Conservation (phyloP, 2,888 invertebrate species). For the Synanthedon vespiformis region DNA sequence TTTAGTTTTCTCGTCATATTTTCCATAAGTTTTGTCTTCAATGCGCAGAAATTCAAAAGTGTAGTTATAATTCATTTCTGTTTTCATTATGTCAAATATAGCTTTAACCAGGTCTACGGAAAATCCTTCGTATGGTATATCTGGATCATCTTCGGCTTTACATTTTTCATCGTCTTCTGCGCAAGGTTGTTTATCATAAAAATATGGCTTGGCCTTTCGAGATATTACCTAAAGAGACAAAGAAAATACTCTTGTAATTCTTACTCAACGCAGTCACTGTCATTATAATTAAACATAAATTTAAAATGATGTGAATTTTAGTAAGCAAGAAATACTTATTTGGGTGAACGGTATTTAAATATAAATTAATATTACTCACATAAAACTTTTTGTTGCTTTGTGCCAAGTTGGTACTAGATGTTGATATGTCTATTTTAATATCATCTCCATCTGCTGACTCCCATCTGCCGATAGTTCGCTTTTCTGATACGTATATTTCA, state of each 20-base stretch:
- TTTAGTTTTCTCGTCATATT: constrained; percentile 29
- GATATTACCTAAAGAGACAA: constrained; percentile 65
- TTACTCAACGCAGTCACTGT: too few species aligned
- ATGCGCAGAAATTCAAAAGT: constrained; percentile 40
- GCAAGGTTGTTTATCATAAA: constrained; percentile 70
- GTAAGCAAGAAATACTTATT: too few species aligned
- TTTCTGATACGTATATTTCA: constrained; percentile 45
- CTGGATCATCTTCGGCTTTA: constrained; percentile 61
- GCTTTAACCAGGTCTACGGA: constrained; percentile 80
- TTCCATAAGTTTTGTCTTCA: constrained; percentile 29
- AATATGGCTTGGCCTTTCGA: constrained; percentile 79
- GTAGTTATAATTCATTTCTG: constrained; percentile 38
- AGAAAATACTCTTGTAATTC: background rate
- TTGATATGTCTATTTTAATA: constrained; percentile 57
- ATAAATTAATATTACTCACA: background rate
- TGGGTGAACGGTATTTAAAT: too few species aligned
- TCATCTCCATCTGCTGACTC: constrained; percentile 57
- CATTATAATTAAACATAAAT: too few species aligned
- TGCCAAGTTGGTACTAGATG: background rate
- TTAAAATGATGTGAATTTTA: too few species aligned
- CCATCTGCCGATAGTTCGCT: constrained; percentile 43
- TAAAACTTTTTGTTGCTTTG: background rate
- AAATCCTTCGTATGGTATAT: constrained; percentile 79
- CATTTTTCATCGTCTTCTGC: constrained; percentile 22
- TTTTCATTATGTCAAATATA: constrained; percentile 72